Conservation (phyloP, 2,888 invertebrate genomes). For the Pelosia muscerda region DNA sequence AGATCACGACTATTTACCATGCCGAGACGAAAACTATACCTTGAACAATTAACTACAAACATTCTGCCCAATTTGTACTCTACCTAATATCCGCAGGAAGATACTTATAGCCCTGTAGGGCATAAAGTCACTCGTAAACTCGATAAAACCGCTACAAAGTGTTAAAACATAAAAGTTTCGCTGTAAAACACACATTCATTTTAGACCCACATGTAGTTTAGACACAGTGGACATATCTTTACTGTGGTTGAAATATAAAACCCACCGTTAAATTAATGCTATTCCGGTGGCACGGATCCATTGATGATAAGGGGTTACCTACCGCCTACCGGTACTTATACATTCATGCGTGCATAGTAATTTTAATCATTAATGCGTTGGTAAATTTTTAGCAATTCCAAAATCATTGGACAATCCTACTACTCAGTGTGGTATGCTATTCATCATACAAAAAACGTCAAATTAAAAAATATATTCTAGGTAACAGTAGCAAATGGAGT, state of each 20-base stretch:
- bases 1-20: background rate
- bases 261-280: background rate
- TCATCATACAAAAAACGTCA: too few relatives aligned
- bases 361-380: background rate
- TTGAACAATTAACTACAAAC: background rate
- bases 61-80: constrained; percentile 3
- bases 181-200: constrained; percentile 38
- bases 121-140: constrained; percentile 53
- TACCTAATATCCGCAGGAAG: constrained; percentile 40
- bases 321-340: too few relatives aligned
- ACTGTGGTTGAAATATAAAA: background rate
- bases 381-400: background rate
- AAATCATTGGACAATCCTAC: too few relatives aligned
- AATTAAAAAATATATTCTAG: too few relatives aligned
- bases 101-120: constrained; percentile 45
- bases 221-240: background rate
- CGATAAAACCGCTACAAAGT: constrained; percentile 44
- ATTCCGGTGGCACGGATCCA: constrained; percentile 6
- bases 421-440: too few relatives aligned
- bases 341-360: too few relatives aligned
- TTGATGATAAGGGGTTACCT: background rate
- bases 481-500: too few relatives aligned
- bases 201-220: constrained; percentile 19
- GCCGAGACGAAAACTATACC: background rate
- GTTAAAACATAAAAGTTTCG: constrained; percentile 43